These are phyloP conservation scores for Eulemur rubriventer DNA, from an alignment of 2,797 vertebrate species.

Conservation along the genomic window DNA sequence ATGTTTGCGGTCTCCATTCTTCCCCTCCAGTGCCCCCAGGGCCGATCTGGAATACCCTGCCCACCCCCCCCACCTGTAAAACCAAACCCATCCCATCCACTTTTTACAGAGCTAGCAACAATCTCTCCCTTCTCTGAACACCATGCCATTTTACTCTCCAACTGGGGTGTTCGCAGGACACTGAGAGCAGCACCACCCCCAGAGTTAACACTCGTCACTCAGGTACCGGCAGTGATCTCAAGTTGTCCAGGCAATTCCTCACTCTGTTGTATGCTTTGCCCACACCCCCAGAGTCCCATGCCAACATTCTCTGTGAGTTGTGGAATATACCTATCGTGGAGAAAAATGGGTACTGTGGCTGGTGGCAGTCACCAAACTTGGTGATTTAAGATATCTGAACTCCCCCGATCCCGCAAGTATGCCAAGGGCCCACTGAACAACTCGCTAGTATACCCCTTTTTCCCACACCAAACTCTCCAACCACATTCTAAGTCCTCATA, in stretches of 20 bases:
- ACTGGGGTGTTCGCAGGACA: not conserved
- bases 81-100: not conserved
- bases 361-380: not conserved
- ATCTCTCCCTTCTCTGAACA: not conserved
- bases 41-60: not conserved
- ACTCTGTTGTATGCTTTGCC: not conserved
- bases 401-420: not conserved
- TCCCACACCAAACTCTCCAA: not conserved
- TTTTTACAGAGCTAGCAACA: not conserved
- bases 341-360: not conserved
- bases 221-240: not conserved
- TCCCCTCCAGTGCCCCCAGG: not conserved
- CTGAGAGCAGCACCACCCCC: not conserved
- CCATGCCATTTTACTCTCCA: not conserved
- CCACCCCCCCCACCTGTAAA: not conserved
- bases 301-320: not conserved
- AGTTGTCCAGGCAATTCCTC: not conserved
- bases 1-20: not conserved
- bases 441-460: not conserved
- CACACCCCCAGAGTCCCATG: not conserved
- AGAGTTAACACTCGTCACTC: not conserved
- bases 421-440: not conserved
- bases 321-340: accelerated
- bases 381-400: not conserved
- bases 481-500: not conserved